A percentile compares a stretch with the other conserved stretches of the same genome.
These are phyloP conservation scores for Asteroscopus sphinx DNA, from an alignment of 2,888 invertebrate genomes.

Conservation along the genomic window DNA sequence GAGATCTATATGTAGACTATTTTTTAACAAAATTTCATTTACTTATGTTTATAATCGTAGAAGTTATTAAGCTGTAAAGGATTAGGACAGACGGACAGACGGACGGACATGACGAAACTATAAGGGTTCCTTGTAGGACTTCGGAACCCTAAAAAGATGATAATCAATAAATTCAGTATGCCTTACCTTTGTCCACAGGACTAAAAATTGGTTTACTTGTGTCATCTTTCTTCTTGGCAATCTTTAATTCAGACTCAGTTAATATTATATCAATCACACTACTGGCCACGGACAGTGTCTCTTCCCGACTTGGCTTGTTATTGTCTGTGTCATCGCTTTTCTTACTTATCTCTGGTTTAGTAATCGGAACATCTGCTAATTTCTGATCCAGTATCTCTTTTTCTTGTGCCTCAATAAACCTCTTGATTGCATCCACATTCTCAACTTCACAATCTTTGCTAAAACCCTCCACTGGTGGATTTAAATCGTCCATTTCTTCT, in stretches of 20 bases:
- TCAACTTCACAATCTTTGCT: conserved; percentile 74
- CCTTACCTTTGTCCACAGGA: conserved; percentile 68
- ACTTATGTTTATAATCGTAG: too few relatives aligned
- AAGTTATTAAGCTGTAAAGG: too few relatives aligned
- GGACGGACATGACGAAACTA: too few relatives aligned
- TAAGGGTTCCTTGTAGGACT: too few relatives aligned
- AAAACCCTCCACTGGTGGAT: conserved; percentile 30
- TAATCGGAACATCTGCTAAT: conserved; percentile 25
- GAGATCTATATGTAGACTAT: too few relatives aligned
- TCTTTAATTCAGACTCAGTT: conserved; percentile 72
- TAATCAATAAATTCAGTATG: not conserved
- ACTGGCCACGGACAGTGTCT: conserved; percentile 68
- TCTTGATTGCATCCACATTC: conserved; percentile 81
- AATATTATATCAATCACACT: conserved; percentile 81
- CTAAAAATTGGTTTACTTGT: conserved; percentile 59
- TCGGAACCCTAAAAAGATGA: too few relatives aligned
- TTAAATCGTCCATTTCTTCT: conserved; percentile 58
- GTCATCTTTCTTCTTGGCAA: conserved; percentile 59
- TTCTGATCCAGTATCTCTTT: conserved; percentile 65
- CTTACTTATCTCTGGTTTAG: too few relatives aligned
- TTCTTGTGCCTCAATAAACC: conserved; percentile 79
- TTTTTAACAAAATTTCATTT: too few relatives aligned
- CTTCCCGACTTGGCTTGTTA: conserved; percentile 39
- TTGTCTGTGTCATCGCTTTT: conserved; percentile 28
- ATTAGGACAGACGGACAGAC: too few relatives aligned